Evolutionary conservation across 2,113 vertebrate species (phyloP).

Genomic region (Regulus satrapa): DNA sequence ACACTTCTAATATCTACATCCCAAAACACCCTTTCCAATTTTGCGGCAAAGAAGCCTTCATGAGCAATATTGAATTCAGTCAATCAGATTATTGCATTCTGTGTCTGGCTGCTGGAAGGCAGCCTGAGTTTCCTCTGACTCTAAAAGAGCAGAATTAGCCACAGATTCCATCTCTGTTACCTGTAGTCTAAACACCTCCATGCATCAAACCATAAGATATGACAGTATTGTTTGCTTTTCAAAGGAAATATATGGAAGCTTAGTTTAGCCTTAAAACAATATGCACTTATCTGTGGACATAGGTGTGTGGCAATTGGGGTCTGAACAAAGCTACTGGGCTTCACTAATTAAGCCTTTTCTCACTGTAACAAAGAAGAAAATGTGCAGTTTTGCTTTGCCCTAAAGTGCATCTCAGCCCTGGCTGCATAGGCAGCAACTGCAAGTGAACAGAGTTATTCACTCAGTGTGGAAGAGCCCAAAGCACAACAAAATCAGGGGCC

Average conservation of each 20-base stretch:
- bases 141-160: neutral
- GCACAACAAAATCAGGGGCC: accelerated
- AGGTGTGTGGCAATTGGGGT: neutral
- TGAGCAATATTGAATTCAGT: neutral
- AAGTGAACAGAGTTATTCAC: neutral
- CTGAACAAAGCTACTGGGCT: neutral
- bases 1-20: neutral
- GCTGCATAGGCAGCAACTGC: neutral
- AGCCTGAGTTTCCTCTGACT: neutral
- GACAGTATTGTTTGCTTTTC: neutral
- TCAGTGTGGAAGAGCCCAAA: neutral
- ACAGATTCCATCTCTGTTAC: neutral
- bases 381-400: neutral
- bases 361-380: neutral
- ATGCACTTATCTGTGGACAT: neutral
- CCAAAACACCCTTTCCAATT: neutral
- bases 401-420: neutral
- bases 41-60: neutral
- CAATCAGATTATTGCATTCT: neutral
- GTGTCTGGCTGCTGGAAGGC: neutral
- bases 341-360: neutral
- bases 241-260: neutral
- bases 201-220: neutral
- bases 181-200: neutral
- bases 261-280: neutral